phyloP scores from a whole-genome alignment of 53 echinoderm and acorn worm species.

The Actinopyga echinites region DNA sequence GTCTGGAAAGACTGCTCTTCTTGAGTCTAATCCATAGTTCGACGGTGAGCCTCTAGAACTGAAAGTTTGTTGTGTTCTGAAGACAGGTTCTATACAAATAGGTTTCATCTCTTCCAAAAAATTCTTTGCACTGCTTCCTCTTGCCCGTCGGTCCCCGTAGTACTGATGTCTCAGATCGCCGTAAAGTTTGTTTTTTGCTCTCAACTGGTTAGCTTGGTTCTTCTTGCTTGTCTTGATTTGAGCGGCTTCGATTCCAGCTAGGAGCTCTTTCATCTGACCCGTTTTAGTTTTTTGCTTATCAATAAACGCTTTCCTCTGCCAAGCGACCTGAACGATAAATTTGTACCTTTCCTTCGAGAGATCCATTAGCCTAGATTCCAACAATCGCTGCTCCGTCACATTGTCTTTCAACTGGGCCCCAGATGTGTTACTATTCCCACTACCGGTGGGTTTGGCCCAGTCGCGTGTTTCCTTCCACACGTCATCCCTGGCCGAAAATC shows the following conservation, averaged over 20 bases:
- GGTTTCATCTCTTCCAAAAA: constrained; percentile 73
- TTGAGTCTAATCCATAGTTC: not conserved
- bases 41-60: not conserved
- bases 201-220: constrained; percentile 57
- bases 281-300: constrained; percentile 87
- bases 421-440: constrained; percentile 63
- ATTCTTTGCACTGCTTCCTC: constrained; percentile 1
- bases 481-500: constrained; percentile 80
- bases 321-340: constrained; percentile 92
- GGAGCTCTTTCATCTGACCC: constrained; percentile 86
- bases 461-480: constrained; percentile 88
- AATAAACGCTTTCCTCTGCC: constrained; percentile 97
- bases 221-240: constrained; percentile 42
- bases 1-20: constrained; percentile 11
- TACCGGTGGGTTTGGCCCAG: constrained; percentile 85
- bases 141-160: constrained; percentile 61
- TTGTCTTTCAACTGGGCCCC: constrained; percentile 96
- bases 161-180: constrained; percentile 59
- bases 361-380: constrained; percentile 84
- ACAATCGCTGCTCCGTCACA: constrained; percentile 92
- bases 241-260: constrained; percentile 53
- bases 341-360: constrained; percentile 95
- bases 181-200: constrained; percentile 60
- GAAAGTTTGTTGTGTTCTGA: constrained; percentile 73
- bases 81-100: constrained; percentile 65